Percentiles rank a stretch among this genome's conserved stretches.
Evolutionary conservation across 53 echinoderm and acorn worm genomes (phyloP).

Genomic region (Holothuria scabra): DNA sequence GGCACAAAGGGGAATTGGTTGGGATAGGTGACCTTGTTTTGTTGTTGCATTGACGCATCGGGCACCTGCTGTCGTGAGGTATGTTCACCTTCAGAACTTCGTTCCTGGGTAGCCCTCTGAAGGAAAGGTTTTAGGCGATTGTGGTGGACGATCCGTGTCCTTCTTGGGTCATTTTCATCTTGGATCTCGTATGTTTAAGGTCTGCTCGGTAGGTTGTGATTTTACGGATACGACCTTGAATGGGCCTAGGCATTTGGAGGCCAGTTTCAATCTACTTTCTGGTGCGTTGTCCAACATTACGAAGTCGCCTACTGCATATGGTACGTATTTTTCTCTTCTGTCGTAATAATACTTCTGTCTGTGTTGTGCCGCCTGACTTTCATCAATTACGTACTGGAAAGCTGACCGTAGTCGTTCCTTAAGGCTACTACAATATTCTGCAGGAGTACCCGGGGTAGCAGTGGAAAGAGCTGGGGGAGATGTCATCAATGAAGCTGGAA

Average conservation of each 20-base stretch:
- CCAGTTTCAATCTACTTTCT: not conserved
- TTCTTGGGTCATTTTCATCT: not conserved
- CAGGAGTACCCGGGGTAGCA: conserved; percentile 11
- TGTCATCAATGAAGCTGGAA: not conserved
- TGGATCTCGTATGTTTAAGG: not conserved
- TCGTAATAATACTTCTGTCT: conserved; percentile 29
- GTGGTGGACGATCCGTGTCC: not conserved
- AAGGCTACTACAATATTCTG: conserved; percentile 18
- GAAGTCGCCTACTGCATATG: not conserved
- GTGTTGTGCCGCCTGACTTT: not conserved
- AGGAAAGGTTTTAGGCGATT: not conserved
- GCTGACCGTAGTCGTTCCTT: conserved; percentile 17
- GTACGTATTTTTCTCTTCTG: not conserved
- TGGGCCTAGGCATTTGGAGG: not conserved
- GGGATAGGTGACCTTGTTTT: too few species aligned
- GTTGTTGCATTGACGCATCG: too few species aligned
- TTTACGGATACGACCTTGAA: not conserved
- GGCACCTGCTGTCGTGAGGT: too few species aligned
- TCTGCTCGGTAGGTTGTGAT: not conserved
- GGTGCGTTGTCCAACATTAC: not conserved
- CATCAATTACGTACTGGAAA: not conserved
- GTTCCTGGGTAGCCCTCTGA: too few species aligned
- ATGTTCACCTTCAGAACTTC: too few species aligned
- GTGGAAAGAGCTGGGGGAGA: too few species aligned
- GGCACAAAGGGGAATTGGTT: too few species aligned